These are phyloP conservation scores for Eupeodes corollae DNA, from an alignment of 1,140 invertebrate species.

Conservation along the genomic window DNA sequence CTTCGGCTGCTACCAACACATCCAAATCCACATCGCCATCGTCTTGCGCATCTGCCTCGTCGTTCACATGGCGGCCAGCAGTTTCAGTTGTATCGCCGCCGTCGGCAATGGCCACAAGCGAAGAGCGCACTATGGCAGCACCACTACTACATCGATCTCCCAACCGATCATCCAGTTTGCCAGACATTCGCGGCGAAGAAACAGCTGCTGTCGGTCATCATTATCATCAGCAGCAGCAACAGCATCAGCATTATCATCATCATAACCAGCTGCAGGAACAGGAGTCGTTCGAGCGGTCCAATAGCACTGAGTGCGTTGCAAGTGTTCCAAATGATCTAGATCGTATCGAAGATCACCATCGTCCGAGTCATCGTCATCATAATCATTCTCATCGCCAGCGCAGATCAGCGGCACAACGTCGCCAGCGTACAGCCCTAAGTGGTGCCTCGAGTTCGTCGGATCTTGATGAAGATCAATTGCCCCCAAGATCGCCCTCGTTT, in stretches of 20 bases:
- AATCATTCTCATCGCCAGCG: not conserved
- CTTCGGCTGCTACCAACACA: conserved; percentile 16
- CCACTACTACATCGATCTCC: not conserved
- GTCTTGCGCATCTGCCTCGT: conserved; percentile 31
- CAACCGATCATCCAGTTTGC: conserved; percentile 21
- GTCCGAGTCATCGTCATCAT: not conserved
- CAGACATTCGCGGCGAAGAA: conserved; percentile 25
- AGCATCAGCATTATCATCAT: not conserved
- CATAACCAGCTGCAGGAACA: no score
- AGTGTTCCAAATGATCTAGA: no score
- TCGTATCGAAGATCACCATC: no score
- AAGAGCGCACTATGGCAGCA: not conserved
- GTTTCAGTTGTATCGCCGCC: not conserved
- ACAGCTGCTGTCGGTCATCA: conserved; percentile 17
- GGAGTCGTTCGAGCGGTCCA: no score
- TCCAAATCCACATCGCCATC: conserved; percentile 30
- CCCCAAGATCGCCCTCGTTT: not conserved
- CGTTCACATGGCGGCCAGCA: conserved; percentile 34
- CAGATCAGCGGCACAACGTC: no score
- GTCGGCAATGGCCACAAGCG: conserved; percentile 29
- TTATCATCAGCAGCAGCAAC: not conserved
- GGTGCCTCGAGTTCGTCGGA: no score
- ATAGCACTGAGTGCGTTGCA: no score
- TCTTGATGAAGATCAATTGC: no score
- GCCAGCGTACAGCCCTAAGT: no score